Base-by-base conservation (phyloP, 2,888 invertebrate genomes). In the Stratiomys singularior region DNA sequence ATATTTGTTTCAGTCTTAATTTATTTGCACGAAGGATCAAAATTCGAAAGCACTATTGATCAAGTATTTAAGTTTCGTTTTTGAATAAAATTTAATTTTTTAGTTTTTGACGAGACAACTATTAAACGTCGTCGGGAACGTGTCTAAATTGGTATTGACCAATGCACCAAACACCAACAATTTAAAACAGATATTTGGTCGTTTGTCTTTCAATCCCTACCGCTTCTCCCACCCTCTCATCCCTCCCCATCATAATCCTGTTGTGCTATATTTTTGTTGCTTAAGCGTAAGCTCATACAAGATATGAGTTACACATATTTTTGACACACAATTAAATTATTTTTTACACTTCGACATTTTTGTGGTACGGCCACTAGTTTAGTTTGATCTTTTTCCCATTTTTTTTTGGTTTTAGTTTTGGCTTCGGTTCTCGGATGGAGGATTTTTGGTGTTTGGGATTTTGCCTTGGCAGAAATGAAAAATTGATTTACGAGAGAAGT, bases 281-380 rank as follows among this genome's bases (percentile, higher is more conserved):
- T 44, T 9, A n/a, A n/a, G n/a, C n/a, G n/a, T n/a, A n/a, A n/a
- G n/a, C 37, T 37, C 37, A 37, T 5, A 37, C n/a, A 37, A 52
- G 15, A 52, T 52, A 18, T 52, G 18, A 52, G 60, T 60, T 60
- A 64, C 28, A 1, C 3, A 64, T 28, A 64, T 64, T 64, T 64
- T 64, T 64, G 64, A 64, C 64, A n/a, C 64, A 64, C 80, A 79
- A 72, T 56, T 58, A n/a, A 72, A 58, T 58, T 72, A 56, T 58
- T 58, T 72, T 56, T 56, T 72, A 25, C 3, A 37, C 27, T 11
- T 71, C 47, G 46, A 46, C 25, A 44, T 69, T 69, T 69, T 46
- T 37, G 52, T 13, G 7, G n/a, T n/a, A 52, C 4, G 15, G 2
- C 52, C 52, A 52, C 52, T 18, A n/a, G 37, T 44, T 46, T 46